Conservation (phyloP, 2,888 invertebrate genomes). For the Hemithea aestivaria region DNA sequence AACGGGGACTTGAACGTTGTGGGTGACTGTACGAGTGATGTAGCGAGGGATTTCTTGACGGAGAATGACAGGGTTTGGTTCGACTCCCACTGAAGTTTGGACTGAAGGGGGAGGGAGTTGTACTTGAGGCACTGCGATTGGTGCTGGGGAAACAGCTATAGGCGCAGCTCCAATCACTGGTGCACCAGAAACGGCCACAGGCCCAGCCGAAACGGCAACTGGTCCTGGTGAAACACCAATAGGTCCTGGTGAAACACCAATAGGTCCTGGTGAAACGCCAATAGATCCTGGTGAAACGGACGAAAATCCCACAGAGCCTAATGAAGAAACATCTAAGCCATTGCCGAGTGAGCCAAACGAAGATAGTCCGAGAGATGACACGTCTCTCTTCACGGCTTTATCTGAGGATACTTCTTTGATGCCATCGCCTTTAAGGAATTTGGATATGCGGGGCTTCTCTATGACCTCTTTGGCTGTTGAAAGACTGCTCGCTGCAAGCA, state of each 20-base stretch:
- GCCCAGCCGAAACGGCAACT: conserved; percentile 9
- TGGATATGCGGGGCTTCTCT: conserved; percentile 51
- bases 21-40: conserved; percentile 68
- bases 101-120: conserved; percentile 44
- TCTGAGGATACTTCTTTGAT: conserved; percentile 54
- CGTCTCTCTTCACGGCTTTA: conserved; percentile 61
- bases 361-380: conserved; percentile 22
- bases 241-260: conserved; percentile 27
- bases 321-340: not conserved
- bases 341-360: conserved; percentile 4
- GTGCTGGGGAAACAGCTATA: conserved; percentile 29
- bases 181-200: conserved; percentile 30
- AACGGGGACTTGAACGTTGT: conserved; percentile 65
- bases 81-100: conserved; percentile 59
- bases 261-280: conserved; percentile 10
- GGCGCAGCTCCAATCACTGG: too few relatives aligned
- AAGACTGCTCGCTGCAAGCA: conserved; percentile 58
- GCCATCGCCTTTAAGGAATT: conserved; percentile 53
- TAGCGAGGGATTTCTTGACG: conserved; percentile 68
- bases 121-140: conserved; percentile 28
- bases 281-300: not conserved
- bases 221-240: conserved; percentile 29
- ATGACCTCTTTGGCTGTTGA: conserved; percentile 52
- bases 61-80: conserved; percentile 67
- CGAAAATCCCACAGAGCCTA: conserved; percentile 8